phyloP scores from a whole-genome alignment of 92 coral and sea anemone genomes.

The Desmophyllum pertusum region DNA sequence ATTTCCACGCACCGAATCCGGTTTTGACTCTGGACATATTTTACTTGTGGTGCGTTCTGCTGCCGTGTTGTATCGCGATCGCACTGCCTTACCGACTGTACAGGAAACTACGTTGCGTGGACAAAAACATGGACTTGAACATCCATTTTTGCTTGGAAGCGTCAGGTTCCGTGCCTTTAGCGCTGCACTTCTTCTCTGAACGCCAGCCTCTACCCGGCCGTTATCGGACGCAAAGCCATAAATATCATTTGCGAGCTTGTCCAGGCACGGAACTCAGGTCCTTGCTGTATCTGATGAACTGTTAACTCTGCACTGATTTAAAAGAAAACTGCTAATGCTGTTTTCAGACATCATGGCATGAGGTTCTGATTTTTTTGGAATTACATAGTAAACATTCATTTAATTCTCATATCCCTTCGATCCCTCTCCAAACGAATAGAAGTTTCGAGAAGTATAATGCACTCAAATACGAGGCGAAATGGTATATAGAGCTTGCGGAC shows the following conservation, averaged over 20 bases:
- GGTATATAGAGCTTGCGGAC: too few species aligned
- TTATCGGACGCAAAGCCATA: constrained; percentile 15
- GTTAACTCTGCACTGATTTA: background rate
- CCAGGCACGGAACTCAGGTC: constrained; percentile 29
- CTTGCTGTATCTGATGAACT: constrained; percentile 7
- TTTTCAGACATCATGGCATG: background rate
- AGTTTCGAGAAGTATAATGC: too few species aligned
- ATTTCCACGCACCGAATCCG: constrained; percentile 38
- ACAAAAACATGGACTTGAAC: constrained; percentile 4
- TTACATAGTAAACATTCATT: too few species aligned
- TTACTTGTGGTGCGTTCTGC: constrained; percentile 30
- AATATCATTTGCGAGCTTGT: constrained; percentile 13
- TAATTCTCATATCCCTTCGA: too few species aligned
- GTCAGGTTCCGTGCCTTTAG: constrained; percentile 17
- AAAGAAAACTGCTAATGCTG: background rate
- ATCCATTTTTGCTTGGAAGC: constrained; percentile 9
- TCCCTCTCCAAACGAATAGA: too few species aligned
- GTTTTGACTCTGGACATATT: constrained; percentile 6
- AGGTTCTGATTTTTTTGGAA: background rate
- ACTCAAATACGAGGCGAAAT: too few species aligned
- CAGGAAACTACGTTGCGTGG: background rate
- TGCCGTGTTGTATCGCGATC: constrained; percentile 37
- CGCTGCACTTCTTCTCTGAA: constrained; percentile 31
- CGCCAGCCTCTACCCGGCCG: constrained; percentile 39
- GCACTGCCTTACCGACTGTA: constrained; percentile 30